Conservation (phyloP, 2,888 invertebrate genomes). For the Orchesella flavescens region DNA sequence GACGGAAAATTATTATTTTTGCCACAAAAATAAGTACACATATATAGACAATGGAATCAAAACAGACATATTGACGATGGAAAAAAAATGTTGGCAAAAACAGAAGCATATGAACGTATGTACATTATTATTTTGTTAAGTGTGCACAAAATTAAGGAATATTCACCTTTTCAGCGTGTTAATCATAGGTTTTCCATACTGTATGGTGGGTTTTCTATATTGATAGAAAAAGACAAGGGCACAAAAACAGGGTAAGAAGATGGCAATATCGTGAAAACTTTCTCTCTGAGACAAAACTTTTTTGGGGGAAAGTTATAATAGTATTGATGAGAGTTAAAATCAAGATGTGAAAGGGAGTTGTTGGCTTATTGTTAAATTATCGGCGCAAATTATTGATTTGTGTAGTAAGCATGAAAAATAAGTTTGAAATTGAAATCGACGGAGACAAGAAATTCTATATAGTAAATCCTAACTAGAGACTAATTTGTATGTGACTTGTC, state of each 20-base stretch:
- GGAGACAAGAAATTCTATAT: constrained; percentile 5
- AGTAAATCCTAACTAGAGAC: not conserved
- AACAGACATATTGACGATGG: not conserved
- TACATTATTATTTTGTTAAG: constrained; percentile 26
- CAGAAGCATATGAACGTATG: constrained; percentile 2
- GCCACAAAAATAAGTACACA: not conserved
- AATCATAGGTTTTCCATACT: constrained; percentile 61
- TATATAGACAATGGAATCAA: not conserved
- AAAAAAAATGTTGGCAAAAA: not conserved
- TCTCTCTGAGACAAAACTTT: not conserved
- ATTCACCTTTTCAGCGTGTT: constrained; percentile 61
- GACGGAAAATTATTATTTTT: not conserved
- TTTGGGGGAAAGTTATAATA: not conserved
- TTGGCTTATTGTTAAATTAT: not conserved
- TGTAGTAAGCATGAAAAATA: not conserved
- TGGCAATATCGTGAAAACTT: constrained; percentile 31
- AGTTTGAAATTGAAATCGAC: constrained; percentile 8
- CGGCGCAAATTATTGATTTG: not conserved
- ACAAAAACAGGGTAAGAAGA: constrained; percentile 24
- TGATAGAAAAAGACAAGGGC: constrained; percentile 29
- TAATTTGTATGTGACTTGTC: not conserved
- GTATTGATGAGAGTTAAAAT: constrained; percentile 10
- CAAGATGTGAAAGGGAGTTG: constrained; percentile 4
- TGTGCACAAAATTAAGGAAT: constrained; percentile 48
- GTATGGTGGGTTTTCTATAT: constrained; percentile 50